A percentile compares a stretch with the other conserved stretches of the same genome.
These are phyloP conservation scores for Nothoprocta perdicaria DNA, from an alignment of 2,113 vertebrate genomes.

Conservation along the genomic window DNA sequence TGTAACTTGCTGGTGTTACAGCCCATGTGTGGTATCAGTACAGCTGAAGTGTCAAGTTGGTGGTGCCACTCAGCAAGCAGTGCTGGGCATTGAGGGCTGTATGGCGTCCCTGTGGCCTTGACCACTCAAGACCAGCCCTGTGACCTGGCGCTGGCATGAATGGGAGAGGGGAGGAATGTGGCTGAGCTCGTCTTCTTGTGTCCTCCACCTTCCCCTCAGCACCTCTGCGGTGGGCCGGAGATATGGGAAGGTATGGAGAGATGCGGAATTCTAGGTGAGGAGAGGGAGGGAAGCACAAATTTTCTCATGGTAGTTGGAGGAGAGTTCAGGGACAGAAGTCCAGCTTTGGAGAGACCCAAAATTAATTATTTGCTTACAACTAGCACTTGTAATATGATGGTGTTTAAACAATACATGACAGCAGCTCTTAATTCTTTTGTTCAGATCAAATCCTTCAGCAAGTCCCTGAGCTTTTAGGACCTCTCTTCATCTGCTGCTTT, in stretches of 20 bases:
- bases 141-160: neutral
- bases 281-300: neutral
- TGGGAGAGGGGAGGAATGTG: neutral
- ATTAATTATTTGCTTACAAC: neutral
- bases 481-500: neutral
- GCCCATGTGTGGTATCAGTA: neutral
- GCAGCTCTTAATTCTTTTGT: slow-evolving; percentile 1
- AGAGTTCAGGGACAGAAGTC: neutral
- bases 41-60: neutral
- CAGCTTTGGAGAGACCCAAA: neutral
- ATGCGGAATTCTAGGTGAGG: too few relatives aligned
- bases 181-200: fast-evolving
- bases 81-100: fast-evolving
- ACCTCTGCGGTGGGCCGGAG: neutral
- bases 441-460: slow-evolving; percentile 8
- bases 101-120: fast-evolving
- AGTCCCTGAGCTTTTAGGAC: neutral
- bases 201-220: neutral
- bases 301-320: neutral
- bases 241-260: too few relatives aligned
- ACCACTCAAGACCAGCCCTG: fast-evolving
- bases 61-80: fast-evolving
- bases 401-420: neutral
- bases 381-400: neutral
- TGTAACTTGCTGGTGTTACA: fast-evolving